These are phyloP conservation scores for Acrocera orbiculus DNA, from an alignment of 2,888 invertebrate genomes.

Conservation along the genomic window DNA sequence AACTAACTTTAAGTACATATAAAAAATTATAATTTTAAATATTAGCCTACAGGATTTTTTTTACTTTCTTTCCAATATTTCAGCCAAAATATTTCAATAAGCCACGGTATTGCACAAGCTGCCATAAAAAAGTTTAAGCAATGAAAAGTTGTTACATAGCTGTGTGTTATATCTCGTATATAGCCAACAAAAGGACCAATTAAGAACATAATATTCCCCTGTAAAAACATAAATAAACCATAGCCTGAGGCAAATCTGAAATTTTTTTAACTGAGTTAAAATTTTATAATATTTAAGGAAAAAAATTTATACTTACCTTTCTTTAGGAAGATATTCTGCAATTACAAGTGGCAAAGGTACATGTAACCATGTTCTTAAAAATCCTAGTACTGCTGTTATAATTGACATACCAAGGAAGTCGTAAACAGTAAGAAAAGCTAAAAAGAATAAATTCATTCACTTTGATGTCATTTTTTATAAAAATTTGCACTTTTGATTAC, in stretches of 20 bases:
- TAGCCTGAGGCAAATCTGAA: conserved; percentile 49
- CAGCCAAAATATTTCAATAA: conserved; percentile 39
- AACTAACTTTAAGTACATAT: too few species aligned
- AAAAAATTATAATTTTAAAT: too few species aligned
- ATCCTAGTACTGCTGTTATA: conserved; percentile 44
- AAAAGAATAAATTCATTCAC: too few species aligned
- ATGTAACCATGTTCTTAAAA: conserved; percentile 50
- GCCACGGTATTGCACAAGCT: conserved; percentile 51
- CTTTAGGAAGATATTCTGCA: conserved; percentile 45
- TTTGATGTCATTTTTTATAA: too few species aligned
- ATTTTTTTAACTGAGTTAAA: not conserved
- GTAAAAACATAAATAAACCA: conserved; percentile 53
- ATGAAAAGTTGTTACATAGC: conserved; percentile 47
- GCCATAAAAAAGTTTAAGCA: conserved; percentile 46
- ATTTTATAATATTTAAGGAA: not conserved
- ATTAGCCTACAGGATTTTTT: too few species aligned
- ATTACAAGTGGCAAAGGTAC: conserved; percentile 54
- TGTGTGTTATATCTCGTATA: conserved; percentile 41
- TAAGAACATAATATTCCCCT: conserved; percentile 47
- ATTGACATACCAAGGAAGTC: conserved; percentile 38
- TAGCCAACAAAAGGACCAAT: conserved; percentile 51
- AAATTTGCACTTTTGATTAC: too few species aligned
- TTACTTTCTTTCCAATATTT: too few species aligned
- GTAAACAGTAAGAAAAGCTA: conserved; percentile 36
- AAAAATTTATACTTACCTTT: conserved; percentile 24